Evolutionary conservation across 2,113 vertebrate genomes (phyloP).

Genomic region (Balaenoptera acutorostrata): DNA sequence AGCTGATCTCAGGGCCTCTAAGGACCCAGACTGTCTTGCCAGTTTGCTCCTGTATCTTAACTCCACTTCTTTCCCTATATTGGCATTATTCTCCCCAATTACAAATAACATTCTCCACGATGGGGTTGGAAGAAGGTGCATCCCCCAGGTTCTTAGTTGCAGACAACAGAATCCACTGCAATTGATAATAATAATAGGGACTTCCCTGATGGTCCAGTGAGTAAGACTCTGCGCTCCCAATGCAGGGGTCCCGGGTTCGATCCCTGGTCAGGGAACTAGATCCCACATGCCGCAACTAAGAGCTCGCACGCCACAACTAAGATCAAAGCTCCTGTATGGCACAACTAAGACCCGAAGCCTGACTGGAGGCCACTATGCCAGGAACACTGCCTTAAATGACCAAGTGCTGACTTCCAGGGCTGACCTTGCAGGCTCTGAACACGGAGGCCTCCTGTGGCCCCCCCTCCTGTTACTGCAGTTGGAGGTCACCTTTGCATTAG

Average conservation of each 20-base stretch:
- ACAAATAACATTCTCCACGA: background rate
- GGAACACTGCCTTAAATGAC: background rate
- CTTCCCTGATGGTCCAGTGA: background rate
- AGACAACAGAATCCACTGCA: background rate
- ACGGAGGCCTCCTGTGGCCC: background rate
- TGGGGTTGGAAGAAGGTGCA: background rate
- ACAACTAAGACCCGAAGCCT: background rate
- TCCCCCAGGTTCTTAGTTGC: background rate
- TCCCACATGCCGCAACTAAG: too few relatives aligned
- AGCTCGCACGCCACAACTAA: too few relatives aligned
- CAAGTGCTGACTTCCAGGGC: background rate
- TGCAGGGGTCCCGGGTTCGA: background rate
- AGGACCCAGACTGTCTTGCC: background rate
- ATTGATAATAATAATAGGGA: background rate
- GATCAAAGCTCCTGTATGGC: too few relatives aligned
- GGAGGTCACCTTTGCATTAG: background rate
- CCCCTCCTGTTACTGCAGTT: fast-evolving
- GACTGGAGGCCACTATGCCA: background rate
- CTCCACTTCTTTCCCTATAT: background rate
- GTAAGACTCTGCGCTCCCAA: background rate
- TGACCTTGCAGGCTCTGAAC: background rate
- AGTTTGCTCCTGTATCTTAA: background rate
- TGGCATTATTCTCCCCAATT: background rate
- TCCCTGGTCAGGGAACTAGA: background rate
- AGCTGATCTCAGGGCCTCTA: background rate